Base-by-base conservation (phyloP, 2,797 vertebrate genomes). In the Forpus xanthops region DNA sequence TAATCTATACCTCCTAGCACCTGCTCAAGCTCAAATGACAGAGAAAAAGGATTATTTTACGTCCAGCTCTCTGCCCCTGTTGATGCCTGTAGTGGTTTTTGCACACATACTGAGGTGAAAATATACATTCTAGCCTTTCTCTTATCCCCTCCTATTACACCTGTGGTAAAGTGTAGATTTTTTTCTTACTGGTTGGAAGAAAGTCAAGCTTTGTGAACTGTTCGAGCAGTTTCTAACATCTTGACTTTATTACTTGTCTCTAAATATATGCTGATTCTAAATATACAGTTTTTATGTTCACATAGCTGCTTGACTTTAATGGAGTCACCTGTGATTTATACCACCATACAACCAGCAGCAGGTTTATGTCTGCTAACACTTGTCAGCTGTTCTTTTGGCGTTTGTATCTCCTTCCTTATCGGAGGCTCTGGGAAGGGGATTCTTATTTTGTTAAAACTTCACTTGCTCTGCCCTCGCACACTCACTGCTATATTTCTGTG, bases 241-340 rank as follows among this genome's bases (percentile, higher is more conserved):
- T 89, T 89, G 87, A 42, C 83, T 89, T 70, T 83, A 91, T 92
- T 93, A 33, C 74, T 58, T 0, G 2, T 65, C 55, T 80, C 75
- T 82, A 87, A 94, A 87, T 89, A 47, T 83, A 74, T 92, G 73
- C 85, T 93, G 84, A 62, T 80, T 94, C 84, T 88, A 81, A 93
- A 90, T 87, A 84, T 20, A 82, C 71, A 58, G 80, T 74, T 95
- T 94, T 89, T 87, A 68, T 89, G 74, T 52, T 94, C 55, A 4
- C 71, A 65, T 92, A 90, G 70, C 73, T 93, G 74, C 68, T 93
- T 90, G 88, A 89, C 87, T 82, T 89, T 87, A 90, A 64, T 66
- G 84, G 53, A 94, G 53, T 86, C 89, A 56, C 81, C 91, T 86
- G 62, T 85, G 72, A 91, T 89, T 92, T 95, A 94, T 67, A 75